Percentiles rank a stretch among this genome's conserved stretches.
Conservation (phyloP, 2,888 invertebrate species). For the Julus scandinavius region DNA sequence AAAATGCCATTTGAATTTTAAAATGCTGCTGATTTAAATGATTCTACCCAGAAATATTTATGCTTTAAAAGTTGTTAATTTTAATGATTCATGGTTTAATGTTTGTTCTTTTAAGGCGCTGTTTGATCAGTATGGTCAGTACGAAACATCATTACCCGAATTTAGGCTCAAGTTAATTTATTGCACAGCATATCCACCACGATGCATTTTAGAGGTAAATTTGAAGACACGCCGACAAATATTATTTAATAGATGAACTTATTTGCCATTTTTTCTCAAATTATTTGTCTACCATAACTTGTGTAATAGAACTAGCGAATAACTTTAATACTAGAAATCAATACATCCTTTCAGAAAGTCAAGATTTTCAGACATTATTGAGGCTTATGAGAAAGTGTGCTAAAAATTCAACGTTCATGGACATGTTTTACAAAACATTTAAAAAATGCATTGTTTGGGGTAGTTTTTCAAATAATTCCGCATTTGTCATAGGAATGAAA, state of each 20-base stretch:
- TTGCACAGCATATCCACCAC: constrained; percentile 76
- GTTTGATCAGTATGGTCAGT: constrained; percentile 71
- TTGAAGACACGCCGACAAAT: background rate
- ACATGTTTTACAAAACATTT: too few species aligned
- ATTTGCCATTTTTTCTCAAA: too few species aligned
- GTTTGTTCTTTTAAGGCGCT: constrained; percentile 66
- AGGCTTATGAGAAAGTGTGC: too few species aligned
- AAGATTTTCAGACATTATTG: too few species aligned
- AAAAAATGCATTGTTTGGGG: background rate
- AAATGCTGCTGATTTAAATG: background rate
- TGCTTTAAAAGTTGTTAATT: background rate
- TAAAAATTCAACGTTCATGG: too few species aligned
- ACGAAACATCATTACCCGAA: constrained; percentile 66
- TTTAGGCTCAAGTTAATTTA: constrained; percentile 74
- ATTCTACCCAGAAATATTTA: background rate
- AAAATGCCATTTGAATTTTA: background rate
- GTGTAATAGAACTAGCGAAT: too few species aligned
- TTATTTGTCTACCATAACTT: too few species aligned
- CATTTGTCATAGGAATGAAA: constrained; percentile 40
- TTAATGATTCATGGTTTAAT: constrained; percentile 31
- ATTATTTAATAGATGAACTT: too few species aligned
- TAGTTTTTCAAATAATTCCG: constrained; percentile 54
- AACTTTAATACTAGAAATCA: too few species aligned
- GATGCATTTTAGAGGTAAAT: constrained; percentile 77
- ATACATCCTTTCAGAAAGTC: too few species aligned